phyloP scores from a whole-genome alignment of 2,888 invertebrate genomes.

The Cyclophora punctaria region DNA sequence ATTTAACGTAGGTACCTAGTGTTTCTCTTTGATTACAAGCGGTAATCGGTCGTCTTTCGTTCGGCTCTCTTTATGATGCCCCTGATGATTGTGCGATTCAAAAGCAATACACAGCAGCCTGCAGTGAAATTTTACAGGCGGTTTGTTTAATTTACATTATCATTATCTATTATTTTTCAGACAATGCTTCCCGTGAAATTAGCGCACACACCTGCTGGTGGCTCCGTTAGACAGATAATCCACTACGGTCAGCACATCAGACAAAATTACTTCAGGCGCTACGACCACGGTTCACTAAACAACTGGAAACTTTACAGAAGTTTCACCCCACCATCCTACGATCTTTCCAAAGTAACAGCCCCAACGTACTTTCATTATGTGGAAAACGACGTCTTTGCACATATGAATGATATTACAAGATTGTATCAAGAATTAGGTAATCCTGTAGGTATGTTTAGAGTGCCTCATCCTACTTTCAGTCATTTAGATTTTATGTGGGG shows the following conservation, averaged over 20 bases:
- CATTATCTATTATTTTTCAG: constrained; percentile 35
- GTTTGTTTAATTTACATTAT: neutral
- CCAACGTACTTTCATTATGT: constrained; percentile 78
- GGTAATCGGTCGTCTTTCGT: neutral
- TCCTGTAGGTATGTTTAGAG: constrained; percentile 63
- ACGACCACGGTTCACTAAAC: constrained; percentile 58
- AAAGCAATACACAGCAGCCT: too few relatives aligned
- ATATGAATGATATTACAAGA: constrained; percentile 59
- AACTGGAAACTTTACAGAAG: constrained; percentile 72
- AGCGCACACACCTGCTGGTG: constrained; percentile 79
- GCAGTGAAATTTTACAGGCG: too few relatives aligned
- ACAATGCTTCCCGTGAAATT: constrained; percentile 79
- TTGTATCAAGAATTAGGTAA: constrained; percentile 63
- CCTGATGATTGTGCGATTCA: too few relatives aligned
- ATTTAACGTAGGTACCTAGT: too few relatives aligned
- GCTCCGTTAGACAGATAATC: constrained; percentile 78
- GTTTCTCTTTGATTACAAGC: too few relatives aligned
- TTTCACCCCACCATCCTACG: constrained; percentile 70
- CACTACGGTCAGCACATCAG: constrained; percentile 80
- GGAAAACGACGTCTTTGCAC: constrained; percentile 76
- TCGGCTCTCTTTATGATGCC: neutral
- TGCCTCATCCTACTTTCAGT: constrained; percentile 74
- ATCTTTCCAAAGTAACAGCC: constrained; percentile 63
- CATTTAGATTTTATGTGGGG: constrained; percentile 82
- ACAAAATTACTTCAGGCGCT: constrained; percentile 64